A percentile compares a stretch with the other conserved stretches of the same genome.
phyloP scores from a whole-genome alignment of 2,797 vertebrate species.

The Hypotaenidia okinawae region DNA sequence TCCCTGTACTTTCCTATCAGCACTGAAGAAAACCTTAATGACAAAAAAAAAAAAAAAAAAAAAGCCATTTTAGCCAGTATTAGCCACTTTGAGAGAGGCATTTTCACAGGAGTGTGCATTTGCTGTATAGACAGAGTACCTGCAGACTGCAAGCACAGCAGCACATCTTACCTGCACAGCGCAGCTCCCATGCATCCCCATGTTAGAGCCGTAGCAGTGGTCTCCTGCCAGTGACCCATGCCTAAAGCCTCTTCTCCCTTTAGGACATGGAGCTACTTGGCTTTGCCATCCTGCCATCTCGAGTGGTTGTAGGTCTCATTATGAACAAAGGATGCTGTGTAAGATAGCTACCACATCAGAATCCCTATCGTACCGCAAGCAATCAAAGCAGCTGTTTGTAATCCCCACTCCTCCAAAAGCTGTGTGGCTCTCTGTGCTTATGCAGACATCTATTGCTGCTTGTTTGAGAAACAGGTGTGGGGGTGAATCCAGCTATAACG shows the following conservation, averaged over 20 bases:
- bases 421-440: neutral
- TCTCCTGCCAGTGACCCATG: neutral
- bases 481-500: neutral
- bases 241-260: neutral
- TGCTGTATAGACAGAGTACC: too few relatives aligned
- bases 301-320: neutral
- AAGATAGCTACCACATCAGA: neutral
- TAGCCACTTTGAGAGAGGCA: neutral
- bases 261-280: neutral
- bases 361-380: neutral
- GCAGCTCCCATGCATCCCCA: too few relatives aligned
- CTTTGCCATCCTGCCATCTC: neutral
- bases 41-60: neutral
- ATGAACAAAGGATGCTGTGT: neutral
- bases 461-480: conserved; percentile 26
- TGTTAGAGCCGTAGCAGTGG: neutral
- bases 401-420: neutral
- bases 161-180: too few relatives aligned
- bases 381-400: neutral
- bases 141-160: too few relatives aligned
- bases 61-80: neutral
- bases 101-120: too few relatives aligned
- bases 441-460: neutral
- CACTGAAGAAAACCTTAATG: neutral
- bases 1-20: neutral